These are phyloP conservation scores for Troilus luridus DNA, from an alignment of 2,888 invertebrate genomes.

Conservation along the genomic window DNA sequence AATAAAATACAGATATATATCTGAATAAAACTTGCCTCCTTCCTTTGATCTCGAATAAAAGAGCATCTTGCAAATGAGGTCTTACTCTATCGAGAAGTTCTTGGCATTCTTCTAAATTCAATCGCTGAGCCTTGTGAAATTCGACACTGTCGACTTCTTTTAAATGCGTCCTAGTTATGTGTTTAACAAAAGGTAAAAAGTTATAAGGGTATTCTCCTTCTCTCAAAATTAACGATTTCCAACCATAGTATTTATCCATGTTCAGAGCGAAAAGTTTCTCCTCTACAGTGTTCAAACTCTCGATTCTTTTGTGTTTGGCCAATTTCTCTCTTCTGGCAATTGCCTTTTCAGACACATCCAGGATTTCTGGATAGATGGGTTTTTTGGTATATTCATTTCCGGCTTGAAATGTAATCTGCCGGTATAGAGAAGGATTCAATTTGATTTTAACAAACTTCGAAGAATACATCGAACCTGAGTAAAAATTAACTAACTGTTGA, in stretches of 20 bases:
- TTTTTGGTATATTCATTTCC: slow-evolving; percentile 55
- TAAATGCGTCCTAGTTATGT: slow-evolving; percentile 84
- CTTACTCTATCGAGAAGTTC: slow-evolving; percentile 73
- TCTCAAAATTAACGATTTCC: slow-evolving; percentile 75
- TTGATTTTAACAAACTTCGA: slow-evolving; percentile 25
- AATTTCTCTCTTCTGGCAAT: slow-evolving; percentile 61
- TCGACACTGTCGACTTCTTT: slow-evolving; percentile 76
- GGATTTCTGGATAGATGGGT: slow-evolving; percentile 64
- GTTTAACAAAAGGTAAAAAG: slow-evolving; percentile 79
- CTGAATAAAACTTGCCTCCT: slow-evolving; percentile 71
- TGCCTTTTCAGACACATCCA: slow-evolving; percentile 60
- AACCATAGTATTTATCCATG: slow-evolving; percentile 87
- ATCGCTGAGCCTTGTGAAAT: slow-evolving; percentile 61
- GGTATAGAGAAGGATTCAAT: not conserved
- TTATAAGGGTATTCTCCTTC: slow-evolving; percentile 79
- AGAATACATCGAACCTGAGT: slow-evolving; percentile 44
- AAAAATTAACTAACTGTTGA: not conserved
- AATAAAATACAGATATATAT: not conserved
- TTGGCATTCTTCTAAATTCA: slow-evolving; percentile 70
- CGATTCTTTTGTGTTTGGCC: slow-evolving; percentile 63
- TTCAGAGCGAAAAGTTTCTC: slow-evolving; percentile 88
- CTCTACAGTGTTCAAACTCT: slow-evolving; percentile 77
- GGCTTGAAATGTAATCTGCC: slow-evolving; percentile 2
- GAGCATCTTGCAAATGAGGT: slow-evolving; percentile 75
- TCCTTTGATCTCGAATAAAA: slow-evolving; percentile 75